These are phyloP conservation scores for Hemitrygon akajei DNA, from an alignment of 2,797 vertebrate species.

Conservation along the genomic window DNA sequence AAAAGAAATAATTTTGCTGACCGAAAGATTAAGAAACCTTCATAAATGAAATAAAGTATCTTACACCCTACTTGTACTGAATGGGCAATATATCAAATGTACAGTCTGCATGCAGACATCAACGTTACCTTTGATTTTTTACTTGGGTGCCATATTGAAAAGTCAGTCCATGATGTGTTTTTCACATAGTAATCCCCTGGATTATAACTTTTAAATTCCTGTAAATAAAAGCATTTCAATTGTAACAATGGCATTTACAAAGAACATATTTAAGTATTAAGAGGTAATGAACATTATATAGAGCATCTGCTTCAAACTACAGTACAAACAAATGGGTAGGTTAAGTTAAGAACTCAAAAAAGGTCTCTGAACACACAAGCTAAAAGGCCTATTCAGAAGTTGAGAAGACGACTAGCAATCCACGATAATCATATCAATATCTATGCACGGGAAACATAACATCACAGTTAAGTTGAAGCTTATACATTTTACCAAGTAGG, in stretches of 20 bases:
- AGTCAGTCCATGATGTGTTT: conserved; percentile 84
- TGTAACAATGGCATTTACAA: neutral
- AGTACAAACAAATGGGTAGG: neutral
- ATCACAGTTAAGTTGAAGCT: neutral
- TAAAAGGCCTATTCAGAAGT: neutral
- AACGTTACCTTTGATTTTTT: conserved; percentile 61
- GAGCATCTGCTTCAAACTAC: neutral
- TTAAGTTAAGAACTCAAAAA: neutral
- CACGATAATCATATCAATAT: neutral
- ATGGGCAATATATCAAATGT: too few relatives aligned
- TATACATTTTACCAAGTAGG: neutral
- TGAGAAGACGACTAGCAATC: neutral
- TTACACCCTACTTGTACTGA: too few relatives aligned
- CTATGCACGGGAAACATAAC: neutral
- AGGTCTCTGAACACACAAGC: neutral
- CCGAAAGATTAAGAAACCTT: too few relatives aligned
- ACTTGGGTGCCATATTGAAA: conserved; percentile 72
- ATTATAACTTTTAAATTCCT: conserved; percentile 74
- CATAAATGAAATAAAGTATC: too few relatives aligned
- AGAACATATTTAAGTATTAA: neutral
- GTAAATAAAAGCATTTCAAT: conserved; percentile 43
- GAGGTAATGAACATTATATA: neutral
- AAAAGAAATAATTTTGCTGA: too few relatives aligned
- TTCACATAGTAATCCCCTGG: conserved; percentile 69
- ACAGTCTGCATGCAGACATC: neutral